Percentiles rank a stretch among this genome's conserved stretches.
These are phyloP conservation scores for Sussaba pulchella DNA, from an alignment of 2,888 invertebrate genomes.

Conservation along the genomic window DNA sequence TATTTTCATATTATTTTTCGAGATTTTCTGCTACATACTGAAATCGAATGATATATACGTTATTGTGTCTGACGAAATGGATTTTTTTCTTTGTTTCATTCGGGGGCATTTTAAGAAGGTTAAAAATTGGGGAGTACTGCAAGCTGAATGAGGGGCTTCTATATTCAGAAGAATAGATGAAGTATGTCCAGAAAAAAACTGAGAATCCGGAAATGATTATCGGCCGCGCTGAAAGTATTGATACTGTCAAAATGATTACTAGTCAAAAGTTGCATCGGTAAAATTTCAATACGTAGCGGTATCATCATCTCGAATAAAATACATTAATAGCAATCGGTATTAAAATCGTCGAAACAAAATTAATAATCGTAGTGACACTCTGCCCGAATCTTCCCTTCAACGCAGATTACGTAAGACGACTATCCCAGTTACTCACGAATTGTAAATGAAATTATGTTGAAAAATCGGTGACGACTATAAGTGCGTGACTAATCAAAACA, in stretches of 20 bases:
- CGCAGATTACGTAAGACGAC: not conserved
- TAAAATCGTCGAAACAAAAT: not conserved
- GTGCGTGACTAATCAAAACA: not conserved
- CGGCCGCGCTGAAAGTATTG: constrained; percentile 47
- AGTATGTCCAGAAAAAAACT: too few relatives aligned
- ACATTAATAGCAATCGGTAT: not conserved
- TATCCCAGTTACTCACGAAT: not conserved
- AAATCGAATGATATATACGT: not conserved
- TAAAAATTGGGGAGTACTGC: constrained; percentile 8
- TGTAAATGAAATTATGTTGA: not conserved
- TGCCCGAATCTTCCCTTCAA: constrained; percentile 5
- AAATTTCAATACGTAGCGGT: constrained; percentile 34
- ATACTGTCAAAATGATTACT: constrained; percentile 13
- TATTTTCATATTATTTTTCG: not conserved
- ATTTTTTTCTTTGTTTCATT: not conserved
- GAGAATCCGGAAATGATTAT: constrained; percentile 34
- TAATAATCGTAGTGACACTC: not conserved
- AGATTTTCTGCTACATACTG: not conserved
- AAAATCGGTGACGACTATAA: not conserved
- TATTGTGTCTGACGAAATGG: too few relatives aligned
- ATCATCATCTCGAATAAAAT: constrained; percentile 28
- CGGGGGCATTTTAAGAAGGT: not conserved
- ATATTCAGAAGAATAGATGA: too few relatives aligned
- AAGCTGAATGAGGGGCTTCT: too few relatives aligned
- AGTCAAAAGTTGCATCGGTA: not conserved